Evolutionary conservation across 2,113 vertebrate species (phyloP).

Genomic region (Misgurnus mizolepis): DNA sequence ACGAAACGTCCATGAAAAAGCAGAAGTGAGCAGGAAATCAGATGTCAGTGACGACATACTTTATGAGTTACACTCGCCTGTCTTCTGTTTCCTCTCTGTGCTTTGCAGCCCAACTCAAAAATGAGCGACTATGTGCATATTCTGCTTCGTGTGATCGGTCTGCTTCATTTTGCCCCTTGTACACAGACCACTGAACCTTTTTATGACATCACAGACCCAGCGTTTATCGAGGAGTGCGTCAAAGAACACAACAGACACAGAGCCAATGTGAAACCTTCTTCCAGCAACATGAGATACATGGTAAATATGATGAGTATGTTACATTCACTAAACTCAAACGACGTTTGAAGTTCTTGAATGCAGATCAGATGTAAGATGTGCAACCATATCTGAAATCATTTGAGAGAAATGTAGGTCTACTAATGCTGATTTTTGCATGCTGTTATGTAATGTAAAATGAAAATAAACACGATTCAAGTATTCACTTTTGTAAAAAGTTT

Average conservation of each 20-base stretch:
- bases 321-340: background rate
- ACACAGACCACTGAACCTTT: background rate
- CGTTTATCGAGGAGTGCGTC: constrained; percentile 60
- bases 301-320: constrained; percentile 51
- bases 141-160: background rate
- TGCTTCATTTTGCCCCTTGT: background rate
- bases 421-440: too few relatives aligned
- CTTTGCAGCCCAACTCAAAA: background rate
- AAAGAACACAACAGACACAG: constrained; percentile 60
- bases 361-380: background rate
- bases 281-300: constrained; percentile 68
- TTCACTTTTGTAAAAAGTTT: too few relatives aligned
- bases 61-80: too few relatives aligned
- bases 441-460: too few relatives aligned
- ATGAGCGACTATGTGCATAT: background rate
- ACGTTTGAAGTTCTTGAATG: background rate
- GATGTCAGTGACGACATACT: too few relatives aligned
- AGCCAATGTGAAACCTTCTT: constrained; percentile 46
- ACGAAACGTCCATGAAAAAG: too few relatives aligned
- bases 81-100: too few relatives aligned
- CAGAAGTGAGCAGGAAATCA: too few relatives aligned
- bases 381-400: background rate
- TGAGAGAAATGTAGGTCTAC: too few relatives aligned
- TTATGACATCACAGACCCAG: constrained; percentile 54
- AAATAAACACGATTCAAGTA: too few relatives aligned